Evolutionary conservation across 2,797 vertebrate species (phyloP).

Genomic region (Enoplosus armatus): DNA sequence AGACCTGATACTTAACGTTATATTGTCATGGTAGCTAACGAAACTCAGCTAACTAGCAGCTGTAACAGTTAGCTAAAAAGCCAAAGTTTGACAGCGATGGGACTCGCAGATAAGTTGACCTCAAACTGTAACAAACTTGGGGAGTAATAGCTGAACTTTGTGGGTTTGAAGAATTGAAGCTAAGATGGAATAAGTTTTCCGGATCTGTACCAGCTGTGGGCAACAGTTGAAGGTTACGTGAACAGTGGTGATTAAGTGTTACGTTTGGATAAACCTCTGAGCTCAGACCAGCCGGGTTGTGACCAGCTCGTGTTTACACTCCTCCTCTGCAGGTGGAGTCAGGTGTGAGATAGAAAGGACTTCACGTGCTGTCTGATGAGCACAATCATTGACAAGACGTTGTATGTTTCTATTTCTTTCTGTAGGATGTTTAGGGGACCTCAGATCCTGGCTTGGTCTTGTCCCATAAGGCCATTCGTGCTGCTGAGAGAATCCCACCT

Average conservation of each 20-base stretch:
- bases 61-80: neutral
- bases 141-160: neutral
- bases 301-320: neutral
- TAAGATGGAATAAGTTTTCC: fast-evolving
- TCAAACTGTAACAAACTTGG: neutral
- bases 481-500: conserved; percentile 56
- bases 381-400: neutral
- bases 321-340: neutral
- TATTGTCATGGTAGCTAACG: neutral
- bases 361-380: neutral
- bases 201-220: neutral
- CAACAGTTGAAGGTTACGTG: neutral
- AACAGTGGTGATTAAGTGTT: neutral
- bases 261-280: neutral
- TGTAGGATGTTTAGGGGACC: conserved; percentile 81
- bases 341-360: neutral
- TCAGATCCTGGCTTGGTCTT: conserved; percentile 62
- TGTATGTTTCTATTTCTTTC: conserved; percentile 26
- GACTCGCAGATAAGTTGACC: neutral
- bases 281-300: neutral
- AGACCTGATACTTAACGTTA: too few relatives aligned
- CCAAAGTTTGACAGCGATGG: conserved; percentile 10
- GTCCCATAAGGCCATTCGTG: conserved; percentile 54
- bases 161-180: neutral
- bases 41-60: neutral